Evolutionary conservation across 37 sponge, comb jelly and placozoan genomes (phyloP), one percentile per base, ranked within the genome.

Genomic region (Mnemiopsis leidyi): DNA sequence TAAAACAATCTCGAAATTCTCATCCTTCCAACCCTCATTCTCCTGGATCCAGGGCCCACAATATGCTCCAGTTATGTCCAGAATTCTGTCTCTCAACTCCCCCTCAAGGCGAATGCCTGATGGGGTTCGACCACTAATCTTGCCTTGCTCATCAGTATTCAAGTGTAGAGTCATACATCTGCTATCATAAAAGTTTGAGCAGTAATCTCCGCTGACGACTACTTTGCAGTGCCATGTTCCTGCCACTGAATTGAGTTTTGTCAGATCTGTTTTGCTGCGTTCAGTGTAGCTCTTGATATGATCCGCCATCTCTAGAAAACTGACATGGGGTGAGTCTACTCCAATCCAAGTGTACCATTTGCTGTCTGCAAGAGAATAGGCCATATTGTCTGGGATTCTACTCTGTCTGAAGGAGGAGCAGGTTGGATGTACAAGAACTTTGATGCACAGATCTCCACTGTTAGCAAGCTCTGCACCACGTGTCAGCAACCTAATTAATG

Each of bases 321-420:
- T 85, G 23, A n/a, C 48, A 5, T 28, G 3, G 3, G 90, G 90
- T 0, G 90, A 28, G 39, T 85, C 90, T 3, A 85, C 40, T 23
- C 90, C 90, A 25, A 32, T 85, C 90, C 90, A 85, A 25, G 2
- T 40, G 24, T 85, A 85, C 90, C 90, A 85, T 21, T 85, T 85
- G 24, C 90, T 85, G 39, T 85, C 90, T 24, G 90, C 90, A 40
- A 85, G 90, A 2, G 90, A 85, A 21, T 85, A 85, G 5, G 90
- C 90, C 90, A 85, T 85, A 61, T 85, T 85, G 36, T 85, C 90
- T 39, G 90, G 90, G 29, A 85, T 85, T 40, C 61, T 85, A 25
- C 29, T 85, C 48, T 85, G 90, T 38, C 90, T 28, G 35, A 40
- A 85, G 0, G 61, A 37, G 24, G 90, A 85, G 39, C 90, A 85